These are phyloP conservation scores for Leptodactylus fuscus DNA, from an alignment of 2,113 vertebrate species.

Conservation along the genomic window DNA sequence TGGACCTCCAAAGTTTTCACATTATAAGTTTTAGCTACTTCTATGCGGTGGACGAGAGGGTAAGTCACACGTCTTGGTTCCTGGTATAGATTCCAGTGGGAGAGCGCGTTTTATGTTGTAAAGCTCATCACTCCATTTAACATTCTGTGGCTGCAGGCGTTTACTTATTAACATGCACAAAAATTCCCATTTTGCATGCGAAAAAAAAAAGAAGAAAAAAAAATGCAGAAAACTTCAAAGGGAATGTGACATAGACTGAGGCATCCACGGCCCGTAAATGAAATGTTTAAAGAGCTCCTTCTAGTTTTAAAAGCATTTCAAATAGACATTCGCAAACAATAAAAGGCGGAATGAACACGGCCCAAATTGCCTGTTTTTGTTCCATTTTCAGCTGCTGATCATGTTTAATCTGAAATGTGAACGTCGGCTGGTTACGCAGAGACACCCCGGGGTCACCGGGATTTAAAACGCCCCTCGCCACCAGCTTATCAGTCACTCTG, in stretches of 20 bases:
- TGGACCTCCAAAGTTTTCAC: neutral
- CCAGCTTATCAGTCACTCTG: slow-evolving; percentile 33
- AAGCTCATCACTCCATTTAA: slow-evolving; percentile 18
- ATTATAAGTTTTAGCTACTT: neutral
- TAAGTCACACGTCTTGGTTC: neutral
- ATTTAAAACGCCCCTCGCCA: slow-evolving; percentile 28
- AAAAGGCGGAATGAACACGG: slow-evolving; percentile 54
- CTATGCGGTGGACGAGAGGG: neutral
- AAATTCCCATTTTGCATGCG: slow-evolving; percentile 77
- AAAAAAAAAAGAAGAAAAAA: neutral
- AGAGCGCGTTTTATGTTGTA: slow-evolving; percentile 37
- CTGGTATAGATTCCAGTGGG: neutral
- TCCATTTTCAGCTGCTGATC: slow-evolving; percentile 50
- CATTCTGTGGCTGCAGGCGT: slow-evolving; percentile 70
- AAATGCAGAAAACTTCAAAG: slow-evolving; percentile 72
- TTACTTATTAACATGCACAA: slow-evolving; percentile 78
- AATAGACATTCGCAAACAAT: slow-evolving; percentile 57
- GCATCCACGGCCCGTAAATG: slow-evolving; percentile 49
- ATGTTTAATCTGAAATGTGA: slow-evolving; percentile 54
- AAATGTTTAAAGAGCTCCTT: slow-evolving; percentile 32
- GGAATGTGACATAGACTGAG: slow-evolving; percentile 61
- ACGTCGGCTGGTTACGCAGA: neutral
- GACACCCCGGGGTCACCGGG: slow-evolving; percentile 45
- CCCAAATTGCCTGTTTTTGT: slow-evolving; percentile 57
- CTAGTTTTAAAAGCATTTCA: slow-evolving; percentile 58